Conservation (phyloP, 2,797 vertebrate genomes). For the Rhyacichthys aspro region DNA sequence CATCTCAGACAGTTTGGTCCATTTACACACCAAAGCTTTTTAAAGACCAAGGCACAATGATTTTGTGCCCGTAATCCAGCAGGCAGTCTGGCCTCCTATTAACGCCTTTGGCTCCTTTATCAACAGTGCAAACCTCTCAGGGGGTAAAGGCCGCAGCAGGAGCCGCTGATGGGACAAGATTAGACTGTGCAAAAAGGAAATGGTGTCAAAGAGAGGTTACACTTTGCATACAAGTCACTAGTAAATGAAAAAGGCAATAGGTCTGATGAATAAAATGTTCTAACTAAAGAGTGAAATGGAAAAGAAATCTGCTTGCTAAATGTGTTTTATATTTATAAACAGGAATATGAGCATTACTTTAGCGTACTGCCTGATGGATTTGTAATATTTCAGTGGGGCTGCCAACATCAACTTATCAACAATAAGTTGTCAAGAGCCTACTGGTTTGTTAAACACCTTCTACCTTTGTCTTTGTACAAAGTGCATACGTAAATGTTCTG, state of each 20-base stretch:
- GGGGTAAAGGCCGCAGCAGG: conserved; percentile 75
- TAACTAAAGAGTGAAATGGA: not conserved
- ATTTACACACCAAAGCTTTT: conserved; percentile 72
- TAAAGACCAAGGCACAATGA: conserved; percentile 67
- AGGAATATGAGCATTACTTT: conserved; percentile 3
- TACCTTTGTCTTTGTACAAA: not conserved
- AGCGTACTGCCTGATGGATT: conserved; percentile 23
- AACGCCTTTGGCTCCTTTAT: conserved; percentile 64
- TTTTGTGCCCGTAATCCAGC: conserved; percentile 61
- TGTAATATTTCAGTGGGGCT: not conserved
- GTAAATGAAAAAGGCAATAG: conserved; percentile 62
- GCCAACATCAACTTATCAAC: not conserved
- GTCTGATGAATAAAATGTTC: conserved; percentile 46
- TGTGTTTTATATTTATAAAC: conserved; percentile 4
- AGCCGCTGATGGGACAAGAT: conserved; percentile 74
- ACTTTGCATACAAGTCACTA: conserved; percentile 72
- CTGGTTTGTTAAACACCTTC: not conserved
- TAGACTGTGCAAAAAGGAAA: conserved; percentile 73
- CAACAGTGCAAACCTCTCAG: conserved; percentile 62
- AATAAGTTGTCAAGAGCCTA: not conserved
- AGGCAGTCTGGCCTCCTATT: conserved; percentile 59
- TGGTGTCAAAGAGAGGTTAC: conserved; percentile 71
- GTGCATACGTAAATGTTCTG: no score
- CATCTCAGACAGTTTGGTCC: conserved; percentile 69
- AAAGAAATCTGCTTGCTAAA: not conserved